Percentiles rank a stretch among this genome's conserved stretches.
Conservation (phyloP, 2,888 invertebrate species). For the Scaptomyza cyrtandrae region DNA sequence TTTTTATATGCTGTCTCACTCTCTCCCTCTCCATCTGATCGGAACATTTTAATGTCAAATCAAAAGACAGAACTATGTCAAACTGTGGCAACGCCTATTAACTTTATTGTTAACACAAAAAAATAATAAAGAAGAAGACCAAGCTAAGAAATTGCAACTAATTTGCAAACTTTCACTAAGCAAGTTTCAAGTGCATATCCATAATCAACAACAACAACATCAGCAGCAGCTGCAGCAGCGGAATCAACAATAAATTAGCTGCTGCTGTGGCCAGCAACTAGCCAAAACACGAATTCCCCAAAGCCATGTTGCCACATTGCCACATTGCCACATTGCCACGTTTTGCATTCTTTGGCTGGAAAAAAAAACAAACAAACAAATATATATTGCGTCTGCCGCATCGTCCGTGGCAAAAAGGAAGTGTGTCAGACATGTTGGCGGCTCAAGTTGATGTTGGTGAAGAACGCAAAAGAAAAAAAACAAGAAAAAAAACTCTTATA, state of each 20-base stretch:
- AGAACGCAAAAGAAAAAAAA: too few relatives aligned
- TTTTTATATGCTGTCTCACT: conserved; percentile 1
- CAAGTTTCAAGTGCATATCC: conserved; percentile 45
- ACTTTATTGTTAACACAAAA: neutral
- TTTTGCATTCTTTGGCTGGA: neutral
- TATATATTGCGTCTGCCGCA: conserved; percentile 1
- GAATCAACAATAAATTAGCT: conserved; percentile 35
- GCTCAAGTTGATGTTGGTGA: neutral
- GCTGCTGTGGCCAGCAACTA: conserved; percentile 17
- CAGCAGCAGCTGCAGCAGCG: conserved; percentile 18
- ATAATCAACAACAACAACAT: conserved; percentile 13
- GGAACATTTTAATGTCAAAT: conserved; percentile 12
- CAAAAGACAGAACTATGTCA: conserved; percentile 9
- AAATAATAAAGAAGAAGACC: neutral
- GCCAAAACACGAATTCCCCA: conserved; percentile 31
- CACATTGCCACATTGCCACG: conserved; percentile 4
- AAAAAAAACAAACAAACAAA: too few relatives aligned
- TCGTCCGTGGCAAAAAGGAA: conserved; percentile 36
- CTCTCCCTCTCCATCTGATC: conserved; percentile 5
- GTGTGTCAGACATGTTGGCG: conserved; percentile 62
- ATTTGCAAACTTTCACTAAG: conserved; percentile 34
- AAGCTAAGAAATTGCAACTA: conserved; percentile 17
- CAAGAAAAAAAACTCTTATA: conserved; percentile 43
- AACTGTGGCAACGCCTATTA: conserved; percentile 16
- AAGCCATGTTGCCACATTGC: conserved; percentile 15